A percentile compares a stretch with the other conserved stretches of the same genome.
phyloP scores from a whole-genome alignment of 2,797 vertebrate species.

The Myotis daubentonii region DNA sequence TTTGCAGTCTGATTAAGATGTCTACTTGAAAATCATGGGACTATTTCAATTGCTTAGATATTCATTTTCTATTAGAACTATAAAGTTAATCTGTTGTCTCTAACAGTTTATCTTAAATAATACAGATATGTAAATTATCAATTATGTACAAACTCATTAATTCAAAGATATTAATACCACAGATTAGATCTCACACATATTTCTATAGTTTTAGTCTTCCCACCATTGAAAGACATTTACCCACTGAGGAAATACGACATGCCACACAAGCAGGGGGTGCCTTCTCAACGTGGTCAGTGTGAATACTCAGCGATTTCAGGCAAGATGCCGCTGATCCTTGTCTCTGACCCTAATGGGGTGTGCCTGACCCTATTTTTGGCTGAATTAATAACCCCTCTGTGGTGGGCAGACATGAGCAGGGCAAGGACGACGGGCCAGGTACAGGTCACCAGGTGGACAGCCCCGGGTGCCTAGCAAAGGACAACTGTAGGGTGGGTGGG shows the following conservation, averaged over 20 bases:
- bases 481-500: too few species aligned
- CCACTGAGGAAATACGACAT: background rate
- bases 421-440: too few species aligned
- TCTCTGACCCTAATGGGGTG: background rate
- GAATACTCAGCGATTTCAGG: background rate
- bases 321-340: background rate
- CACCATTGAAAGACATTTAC: background rate
- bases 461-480: too few species aligned
- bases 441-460: too few species aligned
- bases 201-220: background rate
- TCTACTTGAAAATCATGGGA: background rate
- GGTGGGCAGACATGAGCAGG: too few species aligned
- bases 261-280: background rate
- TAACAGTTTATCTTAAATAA: background rate
- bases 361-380: background rate
- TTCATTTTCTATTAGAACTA: background rate
- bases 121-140: background rate
- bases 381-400: background rate
- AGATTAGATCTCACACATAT: background rate
- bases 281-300: background rate
- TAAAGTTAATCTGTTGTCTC: background rate
- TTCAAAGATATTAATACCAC: background rate
- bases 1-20: background rate
- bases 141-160: background rate
- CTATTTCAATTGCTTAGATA: background rate